These are phyloP conservation scores for Tychaedon coryphoeus DNA, from an alignment of 2,113 vertebrate genomes.

Conservation along the genomic window DNA sequence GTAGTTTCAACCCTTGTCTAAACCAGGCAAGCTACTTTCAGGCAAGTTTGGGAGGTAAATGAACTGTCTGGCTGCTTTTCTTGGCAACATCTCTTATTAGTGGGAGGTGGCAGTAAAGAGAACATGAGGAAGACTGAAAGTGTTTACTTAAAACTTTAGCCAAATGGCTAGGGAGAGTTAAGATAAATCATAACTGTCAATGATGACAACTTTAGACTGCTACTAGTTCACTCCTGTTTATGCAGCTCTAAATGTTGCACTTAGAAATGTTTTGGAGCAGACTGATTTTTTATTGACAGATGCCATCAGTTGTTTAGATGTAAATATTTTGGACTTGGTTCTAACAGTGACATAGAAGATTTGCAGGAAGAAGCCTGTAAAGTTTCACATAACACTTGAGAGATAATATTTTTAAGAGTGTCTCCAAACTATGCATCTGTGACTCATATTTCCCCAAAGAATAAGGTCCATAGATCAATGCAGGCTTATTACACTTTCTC, in stretches of 20 bases:
- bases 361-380: constrained; percentile 71
- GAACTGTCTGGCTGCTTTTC: constrained; percentile 77
- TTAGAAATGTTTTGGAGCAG: constrained; percentile 58
- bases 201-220: constrained; percentile 77
- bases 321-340: constrained; percentile 62
- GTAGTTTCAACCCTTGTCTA: constrained; percentile 70
- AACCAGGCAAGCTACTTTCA: constrained; percentile 72
- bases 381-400: constrained; percentile 74
- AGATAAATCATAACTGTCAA: constrained; percentile 78
- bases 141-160: constrained; percentile 80
- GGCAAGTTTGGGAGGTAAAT: constrained; percentile 75
- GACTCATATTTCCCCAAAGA: constrained; percentile 72
- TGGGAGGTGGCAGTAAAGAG: constrained; percentile 76
- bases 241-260: constrained; percentile 64
- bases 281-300: constrained; percentile 66
- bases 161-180: constrained; percentile 74
- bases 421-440: constrained; percentile 65
- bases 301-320: constrained; percentile 62
- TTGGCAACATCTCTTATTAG: constrained; percentile 72
- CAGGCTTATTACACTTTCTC: constrained; percentile 57
- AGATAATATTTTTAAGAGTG: constrained; percentile 73
- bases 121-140: constrained; percentile 74
- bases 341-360: constrained; percentile 60
- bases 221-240: constrained; percentile 78
- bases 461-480: constrained; percentile 68